Evolutionary conservation across 2,888 invertebrate genomes (phyloP).

Genomic region (Rhogogaster chlorosoma): DNA sequence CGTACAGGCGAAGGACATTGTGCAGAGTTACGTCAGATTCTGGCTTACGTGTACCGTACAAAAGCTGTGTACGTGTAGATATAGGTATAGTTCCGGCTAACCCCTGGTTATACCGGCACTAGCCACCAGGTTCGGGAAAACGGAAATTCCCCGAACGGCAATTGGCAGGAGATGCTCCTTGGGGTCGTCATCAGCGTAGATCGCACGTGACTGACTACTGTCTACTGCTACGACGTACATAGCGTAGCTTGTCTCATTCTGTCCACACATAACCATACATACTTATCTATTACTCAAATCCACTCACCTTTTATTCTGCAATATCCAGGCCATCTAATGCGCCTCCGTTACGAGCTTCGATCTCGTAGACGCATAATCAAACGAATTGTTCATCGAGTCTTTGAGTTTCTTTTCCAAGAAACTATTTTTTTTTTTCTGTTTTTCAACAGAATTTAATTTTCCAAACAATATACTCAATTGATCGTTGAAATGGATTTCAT

Average conservation of each 20-base stretch:
- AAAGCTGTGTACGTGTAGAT: not conserved
- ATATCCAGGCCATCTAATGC: conserved; percentile 54
- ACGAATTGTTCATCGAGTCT: not conserved
- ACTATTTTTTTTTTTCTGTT: not conserved
- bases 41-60: not conserved
- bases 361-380: not conserved
- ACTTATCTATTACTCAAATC: not conserved
- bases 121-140: conserved; percentile 16
- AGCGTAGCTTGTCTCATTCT: not conserved
- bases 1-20: not conserved
- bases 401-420: not conserved
- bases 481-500: not conserved
- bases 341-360: not conserved
- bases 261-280: conserved; percentile 52
- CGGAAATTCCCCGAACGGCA: conserved; percentile 65
- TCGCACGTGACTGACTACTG: conserved; percentile 69
- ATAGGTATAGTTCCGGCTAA: not conserved
- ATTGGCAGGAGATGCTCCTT: conserved; percentile 68
- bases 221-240: conserved; percentile 53
- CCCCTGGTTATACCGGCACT: not conserved
- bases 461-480: not conserved
- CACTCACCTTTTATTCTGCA: not conserved
- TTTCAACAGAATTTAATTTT: not conserved
- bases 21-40: conserved; percentile 8
- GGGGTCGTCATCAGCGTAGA: conserved; percentile 67